A percentile compares a stretch with the other conserved stretches of the same genome.
Evolutionary conservation across 2,797 vertebrate species (phyloP).

Genomic region (Hipposideros larvatus): DNA sequence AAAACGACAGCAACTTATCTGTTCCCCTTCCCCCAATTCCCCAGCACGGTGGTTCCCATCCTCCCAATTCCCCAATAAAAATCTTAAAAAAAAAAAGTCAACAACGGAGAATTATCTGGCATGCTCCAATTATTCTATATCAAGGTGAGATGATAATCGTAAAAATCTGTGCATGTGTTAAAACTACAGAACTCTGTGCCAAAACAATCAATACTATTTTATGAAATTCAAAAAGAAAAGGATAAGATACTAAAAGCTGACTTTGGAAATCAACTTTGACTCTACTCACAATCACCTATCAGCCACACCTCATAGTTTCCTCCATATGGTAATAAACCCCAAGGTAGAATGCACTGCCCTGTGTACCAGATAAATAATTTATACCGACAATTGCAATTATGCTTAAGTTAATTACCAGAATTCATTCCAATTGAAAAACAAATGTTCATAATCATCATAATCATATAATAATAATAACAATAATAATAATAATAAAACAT

Average conservation of each 20-base stretch:
- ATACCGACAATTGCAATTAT: not conserved
- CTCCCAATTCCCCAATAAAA: too few species aligned
- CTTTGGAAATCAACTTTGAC: not conserved
- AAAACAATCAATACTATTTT: not conserved
- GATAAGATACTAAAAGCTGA: not conserved
- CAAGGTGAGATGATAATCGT: not conserved
- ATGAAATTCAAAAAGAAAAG: not conserved
- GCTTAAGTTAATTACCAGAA: not conserved
- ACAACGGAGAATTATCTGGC: not conserved
- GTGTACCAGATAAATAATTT: not conserved
- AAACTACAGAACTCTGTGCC: not conserved
- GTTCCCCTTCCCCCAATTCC: too few species aligned
- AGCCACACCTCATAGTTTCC: not conserved
- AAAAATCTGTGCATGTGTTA: slow-evolving; percentile 8
- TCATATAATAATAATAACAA: not conserved
- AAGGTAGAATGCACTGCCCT: not conserved
- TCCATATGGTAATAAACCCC: not conserved
- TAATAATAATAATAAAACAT: not conserved
- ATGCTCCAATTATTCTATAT: not conserved
- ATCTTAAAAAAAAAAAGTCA: not conserved
- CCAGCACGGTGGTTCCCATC: too few species aligned
- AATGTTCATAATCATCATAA: not conserved
- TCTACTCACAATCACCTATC: not conserved
- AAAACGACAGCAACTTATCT: too few species aligned
- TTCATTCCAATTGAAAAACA: not conserved